Base-by-base conservation (phyloP, 2,888 invertebrate species). In the Eumerus sabulonum region DNA sequence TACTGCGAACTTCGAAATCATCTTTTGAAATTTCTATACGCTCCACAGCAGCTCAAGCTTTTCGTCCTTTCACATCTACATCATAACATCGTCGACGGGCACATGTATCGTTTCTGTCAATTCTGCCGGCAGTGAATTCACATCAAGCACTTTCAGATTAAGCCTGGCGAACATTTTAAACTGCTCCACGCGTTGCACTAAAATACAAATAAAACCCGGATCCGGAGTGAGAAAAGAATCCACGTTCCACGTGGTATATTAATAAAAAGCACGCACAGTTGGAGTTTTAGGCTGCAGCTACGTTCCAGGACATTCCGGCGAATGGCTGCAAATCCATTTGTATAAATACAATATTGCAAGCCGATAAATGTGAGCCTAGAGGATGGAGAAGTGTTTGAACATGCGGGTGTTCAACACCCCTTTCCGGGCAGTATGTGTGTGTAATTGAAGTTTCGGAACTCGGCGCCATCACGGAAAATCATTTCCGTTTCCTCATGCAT, bases 401-500 rank as follows among this genome's bases (percentile, higher is more conserved):
- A 40, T 19, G 47, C 45, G n/a, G 47, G 40, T 44, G 40, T 47
- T 1, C 18, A n/a, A 56, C 50, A 57, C 47, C 35, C 14, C 38
- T 36, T 45, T 9, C 12, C 56, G 36, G 54, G 11, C 36, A 36
- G 36, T 11, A 5, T 38, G 36, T 48, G 63, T 47, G 73, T 67
- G 67, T 67, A 63, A 73, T 77, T 63, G 77, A 51, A 40, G 38
- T n/a, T n/a, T n/a, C n/a, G n/a, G n/a, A 35, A 36, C 45, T 51
- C 50, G 35, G 50, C 16, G 14, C 19, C 42, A 66, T 68, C 73
- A 45, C 27, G 79, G 59, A 60, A 79, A 74, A 79, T 79, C 74
- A 79, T 79, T 79, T 79, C 74, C 68, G 74, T 68, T 79, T 74
- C 74, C 74, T 74, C 74, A 59, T 79, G 74, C 79, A 79, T 79